These are phyloP conservation scores for Drosophila hydei DNA, from an alignment of 1,140 invertebrate species.

Conservation along the genomic window DNA sequence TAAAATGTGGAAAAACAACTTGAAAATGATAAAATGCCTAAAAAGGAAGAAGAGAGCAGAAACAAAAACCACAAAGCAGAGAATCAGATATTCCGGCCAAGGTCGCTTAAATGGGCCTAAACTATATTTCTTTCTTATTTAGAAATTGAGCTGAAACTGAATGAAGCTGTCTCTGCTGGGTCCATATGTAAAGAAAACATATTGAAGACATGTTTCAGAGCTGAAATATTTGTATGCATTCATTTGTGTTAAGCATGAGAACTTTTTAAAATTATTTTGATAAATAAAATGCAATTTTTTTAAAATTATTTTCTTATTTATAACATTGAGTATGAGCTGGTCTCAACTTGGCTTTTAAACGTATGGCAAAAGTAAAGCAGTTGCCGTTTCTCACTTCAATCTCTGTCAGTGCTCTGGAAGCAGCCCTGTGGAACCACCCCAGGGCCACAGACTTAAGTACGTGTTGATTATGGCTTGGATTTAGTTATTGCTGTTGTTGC, in stretches of 20 bases:
- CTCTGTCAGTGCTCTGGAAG: neutral
- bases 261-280: too few relatives aligned
- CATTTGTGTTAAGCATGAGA: too few relatives aligned
- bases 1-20: slow-evolving; percentile 38
- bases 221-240: neutral
- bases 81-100: slow-evolving; percentile 22
- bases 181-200: too few relatives aligned
- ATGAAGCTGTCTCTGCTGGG: too few relatives aligned
- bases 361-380: neutral
- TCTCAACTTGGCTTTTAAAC: slow-evolving; percentile 22
- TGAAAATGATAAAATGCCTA: slow-evolving; percentile 74
- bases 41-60: slow-evolving; percentile 35
- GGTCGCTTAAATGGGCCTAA: slow-evolving; percentile 17
- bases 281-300: too few relatives aligned
- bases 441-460: slow-evolving; percentile 56
- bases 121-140: slow-evolving; percentile 24
- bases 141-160: slow-evolving; percentile 9
- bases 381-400: slow-evolving; percentile 34
- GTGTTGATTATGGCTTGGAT: slow-evolving; percentile 75
- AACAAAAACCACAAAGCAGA: neutral
- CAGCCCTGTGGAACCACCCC: neutral
- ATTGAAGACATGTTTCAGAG: neutral
- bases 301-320: too few relatives aligned
- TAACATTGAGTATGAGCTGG: too few relatives aligned
- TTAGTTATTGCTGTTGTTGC: slow-evolving; percentile 58